Evolutionary conservation across 53 echinoderm and acorn worm genomes (phyloP).

Genomic region (Astropecten irregularis): DNA sequence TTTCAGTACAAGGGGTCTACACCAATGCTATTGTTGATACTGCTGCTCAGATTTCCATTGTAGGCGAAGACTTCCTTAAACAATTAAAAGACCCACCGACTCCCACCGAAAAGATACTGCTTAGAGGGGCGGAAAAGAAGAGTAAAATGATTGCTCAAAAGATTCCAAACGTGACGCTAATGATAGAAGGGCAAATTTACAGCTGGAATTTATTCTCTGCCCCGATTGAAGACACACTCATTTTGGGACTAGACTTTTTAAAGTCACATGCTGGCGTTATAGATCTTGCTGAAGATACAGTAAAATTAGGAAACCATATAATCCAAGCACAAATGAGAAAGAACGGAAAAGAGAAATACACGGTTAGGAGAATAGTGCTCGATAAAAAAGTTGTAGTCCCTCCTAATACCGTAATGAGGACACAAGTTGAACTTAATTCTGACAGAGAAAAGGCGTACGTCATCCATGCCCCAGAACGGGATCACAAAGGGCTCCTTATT

Average conservation of each 20-base stretch:
- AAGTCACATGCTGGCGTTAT: background rate
- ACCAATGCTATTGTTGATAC: background rate
- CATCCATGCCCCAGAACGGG: background rate
- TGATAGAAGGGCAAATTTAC: background rate
- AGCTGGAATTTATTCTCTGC: background rate
- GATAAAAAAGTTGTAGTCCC: constrained; percentile 10
- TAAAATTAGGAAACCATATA: background rate
- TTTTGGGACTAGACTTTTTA: constrained; percentile 11
- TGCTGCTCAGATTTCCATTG: background rate
- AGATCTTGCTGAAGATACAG: background rate
- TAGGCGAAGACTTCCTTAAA: background rate
- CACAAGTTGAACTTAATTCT: background rate
- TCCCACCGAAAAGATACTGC: background rate
- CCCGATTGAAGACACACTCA: background rate
- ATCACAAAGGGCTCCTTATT: background rate
- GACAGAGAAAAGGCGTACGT: background rate
- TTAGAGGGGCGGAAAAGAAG: background rate
- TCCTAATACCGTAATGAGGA: background rate
- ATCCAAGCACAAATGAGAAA: constrained; percentile 18
- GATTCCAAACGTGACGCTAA: background rate
- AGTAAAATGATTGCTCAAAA: background rate
- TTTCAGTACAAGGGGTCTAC: background rate
- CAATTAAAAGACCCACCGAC: background rate
- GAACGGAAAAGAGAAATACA: background rate
- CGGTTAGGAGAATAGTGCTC: background rate